Evolutionary conservation across 2,797 vertebrate genomes (phyloP).

Genomic region (Clamator glandarius): DNA sequence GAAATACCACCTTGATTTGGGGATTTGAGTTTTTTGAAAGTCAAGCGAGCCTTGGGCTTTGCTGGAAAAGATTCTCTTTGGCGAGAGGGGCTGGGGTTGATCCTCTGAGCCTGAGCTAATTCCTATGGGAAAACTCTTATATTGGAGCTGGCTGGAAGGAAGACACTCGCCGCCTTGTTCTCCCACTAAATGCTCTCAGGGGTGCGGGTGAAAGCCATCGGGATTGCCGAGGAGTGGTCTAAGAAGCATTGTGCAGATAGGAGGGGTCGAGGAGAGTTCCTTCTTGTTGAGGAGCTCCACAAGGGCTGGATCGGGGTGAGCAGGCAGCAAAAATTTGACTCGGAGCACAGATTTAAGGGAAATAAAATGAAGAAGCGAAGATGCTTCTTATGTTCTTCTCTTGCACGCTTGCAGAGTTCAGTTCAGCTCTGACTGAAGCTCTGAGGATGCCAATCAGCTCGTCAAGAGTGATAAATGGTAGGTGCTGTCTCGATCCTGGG

Average conservation of each 20-base stretch:
- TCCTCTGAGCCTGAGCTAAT: background rate
- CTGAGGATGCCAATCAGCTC: background rate
- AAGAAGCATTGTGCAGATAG: background rate
- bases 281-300: background rate
- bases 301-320: fast-evolving
- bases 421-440: background rate
- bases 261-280: background rate
- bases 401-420: background rate
- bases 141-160: background rate
- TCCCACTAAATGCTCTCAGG: background rate
- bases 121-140: background rate
- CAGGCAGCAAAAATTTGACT: background rate
- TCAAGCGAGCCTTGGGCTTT: background rate
- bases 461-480: background rate
- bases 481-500: background rate
- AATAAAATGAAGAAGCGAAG: fast-evolving
- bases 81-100: background rate
- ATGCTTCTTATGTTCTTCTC: background rate
- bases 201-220: background rate
- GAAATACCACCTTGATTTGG: background rate
- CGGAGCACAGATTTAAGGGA: background rate
- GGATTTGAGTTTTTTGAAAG: background rate
- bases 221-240: background rate
- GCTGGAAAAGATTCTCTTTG: background rate
- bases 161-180: fast-evolving